phyloP scores from a whole-genome alignment of 2,797 vertebrate genomes.

The Lophotriccus pileatus region DNA sequence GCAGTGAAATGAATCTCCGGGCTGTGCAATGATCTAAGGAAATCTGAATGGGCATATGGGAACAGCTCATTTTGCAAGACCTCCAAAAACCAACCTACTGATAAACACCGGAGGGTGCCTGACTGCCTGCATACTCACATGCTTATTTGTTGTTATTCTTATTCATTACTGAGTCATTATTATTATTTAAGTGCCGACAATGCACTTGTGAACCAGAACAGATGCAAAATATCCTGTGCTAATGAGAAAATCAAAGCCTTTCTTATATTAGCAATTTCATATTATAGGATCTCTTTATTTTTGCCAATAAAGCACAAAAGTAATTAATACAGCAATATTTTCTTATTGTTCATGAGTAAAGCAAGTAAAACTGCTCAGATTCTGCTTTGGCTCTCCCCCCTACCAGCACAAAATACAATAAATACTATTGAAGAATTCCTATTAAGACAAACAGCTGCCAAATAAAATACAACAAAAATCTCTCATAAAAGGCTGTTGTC shows the following conservation, averaged over 20 bases:
- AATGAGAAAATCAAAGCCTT: slow-evolving; percentile 71
- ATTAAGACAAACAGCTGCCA: slow-evolving; percentile 46
- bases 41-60: slow-evolving; percentile 53
- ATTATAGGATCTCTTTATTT: slow-evolving; percentile 66
- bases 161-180: slow-evolving; percentile 69
- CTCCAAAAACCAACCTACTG: slow-evolving; percentile 55
- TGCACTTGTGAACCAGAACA: slow-evolving; percentile 66
- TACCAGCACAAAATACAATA: slow-evolving; percentile 45
- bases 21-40: slow-evolving; percentile 45
- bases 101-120: slow-evolving; percentile 57
- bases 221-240: slow-evolving; percentile 69
- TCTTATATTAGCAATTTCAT: slow-evolving; percentile 65
- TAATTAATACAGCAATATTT: slow-evolving; percentile 66
- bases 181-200: slow-evolving; percentile 68
- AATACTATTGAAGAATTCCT: slow-evolving; percentile 36
- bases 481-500: slow-evolving; percentile 41
- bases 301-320: slow-evolving; percentile 59
- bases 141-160: slow-evolving; percentile 63
- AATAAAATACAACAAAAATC: slow-evolving; percentile 53
- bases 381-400: slow-evolving; percentile 32
- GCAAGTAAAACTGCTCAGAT: slow-evolving; percentile 38
- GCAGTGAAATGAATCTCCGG: background rate
- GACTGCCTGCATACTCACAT: slow-evolving; percentile 45
- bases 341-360: slow-evolving; percentile 53
- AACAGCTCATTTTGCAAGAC: slow-evolving; percentile 55